Evolutionary conservation across 2,888 invertebrate genomes (phyloP).

Genomic region (Hyppa rectilinea): DNA sequence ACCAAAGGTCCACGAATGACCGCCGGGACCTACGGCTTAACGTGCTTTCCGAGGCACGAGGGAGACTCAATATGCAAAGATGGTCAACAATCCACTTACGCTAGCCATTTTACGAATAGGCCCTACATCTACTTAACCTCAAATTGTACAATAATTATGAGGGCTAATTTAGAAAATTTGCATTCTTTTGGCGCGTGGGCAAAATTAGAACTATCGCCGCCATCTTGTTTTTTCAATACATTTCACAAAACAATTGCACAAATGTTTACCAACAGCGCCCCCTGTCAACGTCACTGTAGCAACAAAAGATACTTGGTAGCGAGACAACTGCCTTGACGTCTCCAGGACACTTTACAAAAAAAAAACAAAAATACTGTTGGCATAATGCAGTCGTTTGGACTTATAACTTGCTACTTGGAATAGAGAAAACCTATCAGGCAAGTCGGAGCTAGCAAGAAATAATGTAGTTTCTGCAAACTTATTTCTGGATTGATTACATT

Average conservation of each 20-base stretch:
- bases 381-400: too few species aligned
- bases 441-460: neutral
- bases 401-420: neutral
- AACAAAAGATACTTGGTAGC: neutral
- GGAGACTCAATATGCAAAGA: too few species aligned
- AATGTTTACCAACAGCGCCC: neutral
- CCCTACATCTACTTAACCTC: too few species aligned
- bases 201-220: neutral
- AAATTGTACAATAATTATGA: neutral
- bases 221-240: neutral
- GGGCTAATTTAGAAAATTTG: too few species aligned
- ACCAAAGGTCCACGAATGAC: too few species aligned
- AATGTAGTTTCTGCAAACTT: neutral
- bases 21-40: too few species aligned
- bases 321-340: too few species aligned
- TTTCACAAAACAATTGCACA: neutral
- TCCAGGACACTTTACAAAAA: too few species aligned
- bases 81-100: too few species aligned
- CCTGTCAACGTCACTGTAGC: neutral
- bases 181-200: neutral
- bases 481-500: too few species aligned
- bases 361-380: neutral
- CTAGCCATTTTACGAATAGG: too few species aligned
- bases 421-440: neutral
- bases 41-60: too few species aligned